Evolutionary conservation across 1,140 invertebrate genomes (phyloP), one percentile per base, ranked within the genome.

Genomic region (Telenomus remus): DNA sequence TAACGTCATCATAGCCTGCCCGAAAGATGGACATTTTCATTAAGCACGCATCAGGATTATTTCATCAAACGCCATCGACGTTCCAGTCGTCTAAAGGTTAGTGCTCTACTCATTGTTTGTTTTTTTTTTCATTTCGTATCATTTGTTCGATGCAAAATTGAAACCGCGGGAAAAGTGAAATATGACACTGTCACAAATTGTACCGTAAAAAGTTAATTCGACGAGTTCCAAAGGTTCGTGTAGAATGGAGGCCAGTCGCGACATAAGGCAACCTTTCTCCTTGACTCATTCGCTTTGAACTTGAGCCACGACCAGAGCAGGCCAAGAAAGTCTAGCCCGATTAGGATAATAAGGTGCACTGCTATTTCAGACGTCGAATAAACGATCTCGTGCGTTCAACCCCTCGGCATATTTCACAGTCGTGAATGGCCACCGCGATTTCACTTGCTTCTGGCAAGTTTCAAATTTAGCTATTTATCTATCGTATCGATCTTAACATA

Each of bases 221-320:
- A 70, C 61, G 60, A 56, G 64, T 60, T 14, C 47, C 55, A 53
- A 60, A 70, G 68, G 37, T 44, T 46, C 43, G 44, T 16, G 55
- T 46, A 51, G 69, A 79, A 81, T 80, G 76, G 69, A 79, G 79
- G 63, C 76, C 57, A 76, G 76, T 80, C 55, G 60, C 64, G 63
- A 73, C 55, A 50, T 55, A 63, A 68, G 50, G 56, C 50, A 60
- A 63, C 10, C 27, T 64, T 51, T 37, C 27, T 43, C 43, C n/a
- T 64, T 59, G 57, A 69, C 57, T 57, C 47, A 64, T 68, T 64
- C 46, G 42, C 70, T 65, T 66, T 66, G 48, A 73, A 73, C 70
- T 71, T 64, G 59, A 50, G 33, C 44, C 50, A 66, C 27, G 39
- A 46, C 35, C 14, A 53, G 44, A 35, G 51, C n/a, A 35, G 27